Base-by-base conservation (phyloP, 2,888 invertebrate species). In the Pheosia gnoma region DNA sequence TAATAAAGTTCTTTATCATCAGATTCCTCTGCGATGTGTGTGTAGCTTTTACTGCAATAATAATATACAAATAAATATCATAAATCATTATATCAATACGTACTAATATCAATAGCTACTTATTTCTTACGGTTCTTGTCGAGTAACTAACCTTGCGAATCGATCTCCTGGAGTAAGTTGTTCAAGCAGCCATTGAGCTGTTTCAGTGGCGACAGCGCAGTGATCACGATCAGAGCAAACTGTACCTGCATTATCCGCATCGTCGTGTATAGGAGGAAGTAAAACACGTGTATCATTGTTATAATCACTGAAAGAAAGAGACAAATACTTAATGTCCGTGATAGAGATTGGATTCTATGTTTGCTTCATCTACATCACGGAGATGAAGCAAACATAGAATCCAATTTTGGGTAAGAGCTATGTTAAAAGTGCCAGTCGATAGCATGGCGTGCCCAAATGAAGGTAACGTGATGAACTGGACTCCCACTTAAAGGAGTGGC, bases 171-270 rank as follows among this genome's bases (percentile, higher is more conserved):
- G 3, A 68, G 59, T 0, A 65, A 85, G 75, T 45, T 61, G 11
- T 57, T 67, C 52, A 84, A 65, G 11, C 78, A 83, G 8, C 81
- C 71, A 68, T 94, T 94, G 13, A 94, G 71, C 0, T 82, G 76
- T 38, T 71, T 75, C 59, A 94, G 85, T 45, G 92, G 84, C 10
- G 88, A 82, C 45, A 87, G 85, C 1, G 94, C 81, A 58, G 89
- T 87, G 56, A 89, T 83, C 0, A 88, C 83, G 3, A 85, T 77
- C 52, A 92, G 75, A 25, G 89, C 87, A 61, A 93, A 94, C 60
- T 93, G 94, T 4, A 94, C 78, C 60, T 92, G 89, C 52, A 92
- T 54, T 0, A 79, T 41, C 37, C 77, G 68, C 13, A 65, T 38
- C 6, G 80, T 66, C 38, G 73, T 55, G 43, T 72, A 74, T 4